Evolutionary conservation across 2,888 invertebrate species (phyloP).

Genomic region (Oithona nana): DNA sequence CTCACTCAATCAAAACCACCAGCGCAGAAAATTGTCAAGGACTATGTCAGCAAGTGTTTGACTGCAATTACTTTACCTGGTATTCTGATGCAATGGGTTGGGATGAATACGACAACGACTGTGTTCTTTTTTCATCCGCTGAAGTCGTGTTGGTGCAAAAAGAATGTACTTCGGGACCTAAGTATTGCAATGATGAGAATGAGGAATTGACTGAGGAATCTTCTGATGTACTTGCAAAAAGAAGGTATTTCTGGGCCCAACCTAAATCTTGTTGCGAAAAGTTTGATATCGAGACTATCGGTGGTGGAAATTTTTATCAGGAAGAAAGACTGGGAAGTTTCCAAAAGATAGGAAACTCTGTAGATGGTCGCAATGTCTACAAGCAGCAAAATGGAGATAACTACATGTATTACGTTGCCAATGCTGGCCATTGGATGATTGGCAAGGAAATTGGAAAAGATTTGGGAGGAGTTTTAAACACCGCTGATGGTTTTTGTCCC

Average conservation of each 20-base stretch:
- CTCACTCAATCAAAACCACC: not conserved
- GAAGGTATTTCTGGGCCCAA: not conserved
- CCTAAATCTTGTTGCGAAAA: not conserved
- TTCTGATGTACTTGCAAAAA: not conserved
- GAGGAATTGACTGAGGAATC: too few relatives aligned
- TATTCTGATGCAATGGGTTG: not conserved
- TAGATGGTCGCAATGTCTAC: not conserved
- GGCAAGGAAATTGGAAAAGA: not conserved
- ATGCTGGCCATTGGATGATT: not conserved
- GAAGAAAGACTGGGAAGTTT: not conserved
- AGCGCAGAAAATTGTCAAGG: not conserved
- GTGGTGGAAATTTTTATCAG: not conserved
- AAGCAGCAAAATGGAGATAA: not conserved
- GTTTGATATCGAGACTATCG: not conserved
- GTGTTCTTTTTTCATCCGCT: not conserved
- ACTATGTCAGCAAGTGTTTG: not conserved
- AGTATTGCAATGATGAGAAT: not conserved
- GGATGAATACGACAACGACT: not conserved
- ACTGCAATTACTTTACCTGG: not conserved
- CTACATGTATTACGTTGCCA: not conserved
- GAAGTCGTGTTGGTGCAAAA: not conserved
- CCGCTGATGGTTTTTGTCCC: not conserved
- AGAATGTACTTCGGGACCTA: not conserved
- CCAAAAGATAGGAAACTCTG: not conserved
- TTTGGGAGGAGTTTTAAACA: not conserved